Evolutionary conservation across 2,888 invertebrate species (phyloP), one percentile per base, ranked within the genome.

Genomic region (Gisinianus flammeolus): DNA sequence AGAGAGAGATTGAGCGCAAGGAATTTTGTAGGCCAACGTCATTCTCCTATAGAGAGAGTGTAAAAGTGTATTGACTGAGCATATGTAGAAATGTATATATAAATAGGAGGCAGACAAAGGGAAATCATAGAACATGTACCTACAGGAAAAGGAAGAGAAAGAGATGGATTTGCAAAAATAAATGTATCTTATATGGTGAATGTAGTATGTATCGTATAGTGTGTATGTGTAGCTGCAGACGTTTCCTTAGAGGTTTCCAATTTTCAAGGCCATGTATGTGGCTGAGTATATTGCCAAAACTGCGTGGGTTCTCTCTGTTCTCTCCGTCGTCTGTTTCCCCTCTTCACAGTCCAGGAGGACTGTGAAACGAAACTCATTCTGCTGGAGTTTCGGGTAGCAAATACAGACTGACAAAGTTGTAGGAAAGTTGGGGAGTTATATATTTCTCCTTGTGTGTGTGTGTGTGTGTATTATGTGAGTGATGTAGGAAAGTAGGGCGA

Each of bases 1-100:
- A 62, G 56, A 62, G 62, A 62, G 68, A 68, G n/a, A n/a, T n/a
- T n/a, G n/a, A n/a, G n/a, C n/a, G n/a, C n/a, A 68, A 68, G 68
- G 24, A 35, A 35, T 68, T 10, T 33, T 33, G 22, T 12, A n/a
- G 24, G 33, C 35, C 4, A 35, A 68, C 33, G 68, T 24, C 33
- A 68, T n/a, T 2, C 24, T 19, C n/a, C 16, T 16, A 31, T 31
- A 16, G 31, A 3, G 67, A 31, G 19, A 19, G 31, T 31, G 10
- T 16, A 28, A 19, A 4, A 19, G 67, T n/a, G 67, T 4, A 12
- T 28, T 10, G n/a, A n/a, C n/a, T 30, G 10, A n/a, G 30, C 26
- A 26, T 64, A 16, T 22, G 4, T 8, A 31, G 67, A 67, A 67
- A 19, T 67, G 67, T 67, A 31, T 30, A 67, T 30, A 16, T n/a